Percentiles rank a stretch among this genome's conserved stretches.
Evolutionary conservation across 2,113 vertebrate species (phyloP).

Genomic region (Lanius ludovicianus): DNA sequence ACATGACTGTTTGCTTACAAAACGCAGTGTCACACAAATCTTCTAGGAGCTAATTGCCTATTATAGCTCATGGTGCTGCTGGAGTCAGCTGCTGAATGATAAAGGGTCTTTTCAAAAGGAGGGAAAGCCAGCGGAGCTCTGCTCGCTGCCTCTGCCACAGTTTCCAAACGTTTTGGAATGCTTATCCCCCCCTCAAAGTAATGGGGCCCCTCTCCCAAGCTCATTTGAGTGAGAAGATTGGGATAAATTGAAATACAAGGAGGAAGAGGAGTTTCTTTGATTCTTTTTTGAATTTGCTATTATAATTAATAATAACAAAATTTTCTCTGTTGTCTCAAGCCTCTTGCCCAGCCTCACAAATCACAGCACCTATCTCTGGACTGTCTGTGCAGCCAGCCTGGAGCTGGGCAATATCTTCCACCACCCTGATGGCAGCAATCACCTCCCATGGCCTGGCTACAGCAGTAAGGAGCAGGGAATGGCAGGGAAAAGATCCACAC

Average conservation of each 20-base stretch:
- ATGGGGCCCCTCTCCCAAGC: neutral
- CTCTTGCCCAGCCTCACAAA: neutral
- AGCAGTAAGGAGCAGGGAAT: neutral
- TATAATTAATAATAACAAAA: neutral
- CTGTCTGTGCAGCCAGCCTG: neutral
- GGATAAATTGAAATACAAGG: neutral
- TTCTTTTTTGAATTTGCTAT: neutral
- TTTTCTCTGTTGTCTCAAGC: neutral
- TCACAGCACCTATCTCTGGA: accelerated
- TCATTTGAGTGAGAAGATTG: neutral
- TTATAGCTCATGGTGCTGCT: slow-evolving; percentile 17
- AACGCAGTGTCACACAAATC: slow-evolving; percentile 22
- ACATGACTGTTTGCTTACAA: slow-evolving; percentile 49
- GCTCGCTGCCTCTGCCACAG: accelerated
- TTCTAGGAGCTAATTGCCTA: slow-evolving; percentile 55
- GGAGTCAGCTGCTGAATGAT: neutral
- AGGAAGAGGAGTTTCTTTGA: neutral
- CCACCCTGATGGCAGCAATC: accelerated
- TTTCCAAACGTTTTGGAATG: neutral
- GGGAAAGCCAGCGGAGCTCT: neutral
- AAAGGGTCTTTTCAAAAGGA: neutral
- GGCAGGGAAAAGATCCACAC: neutral
- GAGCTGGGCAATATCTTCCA: neutral
- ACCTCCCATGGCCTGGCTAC: neutral
- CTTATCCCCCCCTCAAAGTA: accelerated